These are phyloP conservation scores for Spilogale gracilis DNA, from an alignment of 2,113 vertebrate species.

Conservation along the genomic window DNA sequence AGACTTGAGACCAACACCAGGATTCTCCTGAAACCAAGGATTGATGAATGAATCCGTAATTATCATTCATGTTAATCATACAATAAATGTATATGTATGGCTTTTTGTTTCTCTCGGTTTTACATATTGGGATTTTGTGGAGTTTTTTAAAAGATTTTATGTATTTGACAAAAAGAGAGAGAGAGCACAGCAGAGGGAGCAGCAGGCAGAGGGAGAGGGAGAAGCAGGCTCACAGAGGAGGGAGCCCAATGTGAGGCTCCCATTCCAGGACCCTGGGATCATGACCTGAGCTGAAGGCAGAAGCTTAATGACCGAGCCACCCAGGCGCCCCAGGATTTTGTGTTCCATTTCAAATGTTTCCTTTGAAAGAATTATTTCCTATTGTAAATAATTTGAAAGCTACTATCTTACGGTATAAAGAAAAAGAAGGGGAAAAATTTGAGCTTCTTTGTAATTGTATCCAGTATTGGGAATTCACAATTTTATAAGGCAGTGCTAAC, in stretches of 20 bases:
- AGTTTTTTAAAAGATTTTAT: too few species aligned
- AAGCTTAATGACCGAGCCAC: too few species aligned
- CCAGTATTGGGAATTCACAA: neutral
- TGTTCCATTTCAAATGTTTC: neutral
- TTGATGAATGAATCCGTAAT: neutral
- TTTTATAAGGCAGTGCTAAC: neutral
- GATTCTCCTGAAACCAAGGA: neutral
- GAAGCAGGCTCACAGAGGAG: too few species aligned
- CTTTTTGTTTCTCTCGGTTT: neutral
- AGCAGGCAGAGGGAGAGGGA: too few species aligned
- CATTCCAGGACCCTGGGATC: too few species aligned
- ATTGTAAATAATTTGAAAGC: conserved; percentile 23
- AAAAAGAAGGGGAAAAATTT: neutral
- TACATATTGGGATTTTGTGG: neutral
- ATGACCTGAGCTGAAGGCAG: too few species aligned
- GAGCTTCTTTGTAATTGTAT: neutral
- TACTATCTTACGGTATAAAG: neutral
- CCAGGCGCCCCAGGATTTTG: neutral
- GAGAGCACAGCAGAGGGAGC: too few species aligned
- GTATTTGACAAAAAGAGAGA: too few species aligned
- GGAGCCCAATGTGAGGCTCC: too few species aligned
- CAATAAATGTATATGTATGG: neutral
- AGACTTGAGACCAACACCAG: neutral
- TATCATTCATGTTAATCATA: neutral
- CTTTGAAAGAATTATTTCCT: neutral